Evolutionary conservation across 92 coral and sea anemone species (phyloP).

Genomic region (Blastomussa wellsi): DNA sequence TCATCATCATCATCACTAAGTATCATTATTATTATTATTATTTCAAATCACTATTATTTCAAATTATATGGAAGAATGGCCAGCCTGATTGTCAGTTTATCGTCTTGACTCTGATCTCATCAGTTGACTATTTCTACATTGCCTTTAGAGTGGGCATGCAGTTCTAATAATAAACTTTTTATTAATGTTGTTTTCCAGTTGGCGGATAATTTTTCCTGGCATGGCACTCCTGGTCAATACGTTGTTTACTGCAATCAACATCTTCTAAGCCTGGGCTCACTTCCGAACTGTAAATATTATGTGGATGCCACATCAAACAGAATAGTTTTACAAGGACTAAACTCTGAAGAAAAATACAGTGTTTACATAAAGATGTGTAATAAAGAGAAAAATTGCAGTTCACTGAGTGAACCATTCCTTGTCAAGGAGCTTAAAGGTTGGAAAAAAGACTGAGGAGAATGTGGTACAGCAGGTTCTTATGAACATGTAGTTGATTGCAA

Average conservation of each 20-base stretch:
- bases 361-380: slow-evolving; percentile 8
- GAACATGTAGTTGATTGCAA: too few species aligned
- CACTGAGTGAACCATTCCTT: background rate
- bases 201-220: slow-evolving; percentile 25
- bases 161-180: background rate
- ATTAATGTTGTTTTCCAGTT: background rate
- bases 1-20: too few species aligned
- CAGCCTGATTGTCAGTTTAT: too few species aligned
- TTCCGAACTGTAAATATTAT: background rate
- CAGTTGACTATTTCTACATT: too few species aligned
- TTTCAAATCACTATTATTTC: too few species aligned
- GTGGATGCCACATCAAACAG: background rate
- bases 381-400: background rate
- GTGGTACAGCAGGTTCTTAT: too few species aligned
- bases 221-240: slow-evolving; percentile 23
- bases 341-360: background rate
- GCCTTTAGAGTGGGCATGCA: too few species aligned
- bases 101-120: too few species aligned
- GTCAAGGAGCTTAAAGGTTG: slow-evolving; percentile 2
- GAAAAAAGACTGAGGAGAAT: background rate
- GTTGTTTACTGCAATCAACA: background rate
- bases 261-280: background rate
- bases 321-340: slow-evolving; percentile 1
- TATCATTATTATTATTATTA: too few species aligned
- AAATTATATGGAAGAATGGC: too few species aligned